Base-by-base conservation (phyloP, 2,113 vertebrate species). In the Hydropotes inermis region DNA sequence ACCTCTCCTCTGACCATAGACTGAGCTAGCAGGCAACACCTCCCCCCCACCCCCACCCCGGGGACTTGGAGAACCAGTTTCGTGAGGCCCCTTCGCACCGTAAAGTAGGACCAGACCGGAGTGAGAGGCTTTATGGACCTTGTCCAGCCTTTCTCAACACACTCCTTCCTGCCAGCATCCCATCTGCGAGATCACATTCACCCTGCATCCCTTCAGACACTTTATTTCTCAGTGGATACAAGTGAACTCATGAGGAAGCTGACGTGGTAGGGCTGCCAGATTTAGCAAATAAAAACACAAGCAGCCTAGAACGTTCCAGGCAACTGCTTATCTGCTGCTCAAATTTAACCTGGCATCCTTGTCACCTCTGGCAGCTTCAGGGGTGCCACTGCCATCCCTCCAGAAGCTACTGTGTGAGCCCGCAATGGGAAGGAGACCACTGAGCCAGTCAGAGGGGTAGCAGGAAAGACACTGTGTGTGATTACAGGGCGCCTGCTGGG, bases 11-110 rank as follows among this genome's bases (percentile, higher is more conserved):
- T 82, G 89, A n/a, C 47, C 74, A 14, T 1, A 67, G 94, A 47
- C 57, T 25, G n/a, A 70, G 54, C 39, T 17, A 58, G 84, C 70
- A 82, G 70, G 58, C 60, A 64, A 45, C 27, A 28, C 30, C 14
- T 15, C 50, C 50, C 47, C 47, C 47, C 12, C 47, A 2, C 14
- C 52, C 52, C 14, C 15, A 16, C 50, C 16, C 87, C 30, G 27
- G 0, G 5, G 64, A 39, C 58, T 55, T 27, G 70, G 76, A 64
- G 36, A 97, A 89, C 95, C 94, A 89, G 97, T 96, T 95, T 17
- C 17, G 84, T 79, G 43, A 97, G 92, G n/a, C 57, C n/a, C 19
- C 84, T 52, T 87, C 3, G 47, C 47, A 50, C 47, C 47, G 12
- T 50, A 54, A 87, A 52, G 43, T 57, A n/a, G 84, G 14, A 16